These are phyloP conservation scores for Sarcophilus harrisii DNA, from an alignment of 2,797 vertebrate genomes.

Conservation along the genomic window DNA sequence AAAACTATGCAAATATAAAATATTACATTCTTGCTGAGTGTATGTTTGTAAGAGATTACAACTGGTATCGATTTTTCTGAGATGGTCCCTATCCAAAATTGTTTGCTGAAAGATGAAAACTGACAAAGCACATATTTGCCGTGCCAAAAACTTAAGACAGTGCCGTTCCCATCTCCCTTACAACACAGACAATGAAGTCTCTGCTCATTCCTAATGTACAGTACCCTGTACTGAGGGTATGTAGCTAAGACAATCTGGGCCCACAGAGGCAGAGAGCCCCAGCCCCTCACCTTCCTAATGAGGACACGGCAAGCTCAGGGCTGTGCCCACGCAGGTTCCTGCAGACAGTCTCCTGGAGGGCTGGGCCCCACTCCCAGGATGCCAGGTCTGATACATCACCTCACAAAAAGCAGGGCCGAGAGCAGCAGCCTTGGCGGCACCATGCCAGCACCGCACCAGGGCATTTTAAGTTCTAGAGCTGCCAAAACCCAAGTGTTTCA, in stretches of 20 bases:
- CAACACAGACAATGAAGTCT: not conserved
- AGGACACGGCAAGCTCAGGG: too few relatives aligned
- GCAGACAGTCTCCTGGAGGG: too few relatives aligned
- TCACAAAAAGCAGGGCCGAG: too few relatives aligned
- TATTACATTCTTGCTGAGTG: constrained; percentile 41
- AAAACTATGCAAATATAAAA: constrained; percentile 43
- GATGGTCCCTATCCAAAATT: constrained; percentile 57
- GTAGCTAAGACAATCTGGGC: not conserved
- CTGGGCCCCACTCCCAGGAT: too few relatives aligned
- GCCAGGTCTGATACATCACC: too few relatives aligned
- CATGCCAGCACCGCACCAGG: too few relatives aligned
- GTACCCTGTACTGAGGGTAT: not conserved
- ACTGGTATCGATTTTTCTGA: constrained; percentile 45
- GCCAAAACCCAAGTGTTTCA: not conserved
- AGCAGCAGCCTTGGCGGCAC: too few relatives aligned
- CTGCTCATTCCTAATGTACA: not conserved
- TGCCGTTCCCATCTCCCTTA: not conserved
- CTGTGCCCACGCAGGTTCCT: too few relatives aligned
- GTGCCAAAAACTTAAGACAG: not conserved
- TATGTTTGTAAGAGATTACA: constrained; percentile 48
- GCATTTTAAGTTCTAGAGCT: not conserved
- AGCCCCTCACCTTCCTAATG: too few relatives aligned
- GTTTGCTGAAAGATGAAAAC: constrained; percentile 14
- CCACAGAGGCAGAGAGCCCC: too few relatives aligned
- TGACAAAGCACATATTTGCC: not conserved